Base-by-base conservation (phyloP, 2,888 invertebrate genomes). In the Dione juno region DNA sequence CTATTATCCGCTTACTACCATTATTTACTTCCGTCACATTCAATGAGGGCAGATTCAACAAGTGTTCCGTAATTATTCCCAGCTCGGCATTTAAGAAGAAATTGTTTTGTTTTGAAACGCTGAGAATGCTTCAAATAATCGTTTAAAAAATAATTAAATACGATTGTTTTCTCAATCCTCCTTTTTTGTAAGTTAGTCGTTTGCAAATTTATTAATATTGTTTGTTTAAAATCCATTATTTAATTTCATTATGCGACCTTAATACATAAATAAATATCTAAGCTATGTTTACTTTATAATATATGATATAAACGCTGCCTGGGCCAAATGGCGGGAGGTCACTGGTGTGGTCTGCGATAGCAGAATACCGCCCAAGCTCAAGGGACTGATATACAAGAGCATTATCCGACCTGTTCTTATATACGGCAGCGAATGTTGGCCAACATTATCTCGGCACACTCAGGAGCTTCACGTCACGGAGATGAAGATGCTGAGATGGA, bases 1-100 rank as follows among this genome's bases (percentile, higher is more conserved):
- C n/a, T 45, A 14, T 16, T 61, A 45, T 61, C 45, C 35, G 61
- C 21, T 45, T 5, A 35, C 61, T 45, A 28, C 61, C 61, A 45
- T 61, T 45, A 61, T 61, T 61, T 45, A 61, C 45, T 61, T 61
- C 61, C 45, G 61, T 61, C 61, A 50, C 64, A 64, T 50, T 50
- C 50, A 48, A 64, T 50, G 50, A 64, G 64, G 48, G 64, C 64
- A 50, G 63, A 63, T 50, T 48, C 64, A 64, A 64, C 64, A 64
- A 64, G 64, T 64, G 64, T 64, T 64, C 37, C 48, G 64, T 64
- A 64, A 50, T 64, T 64, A 64, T 64, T 64, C 64, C 50, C 50
- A 48, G 35, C 50, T 40, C 48, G 37, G 37, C 64, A 37, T 64
- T 50, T 50, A 64, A 50, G 50, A 37, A 64, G 48, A 37, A 50